Evolutionary conservation across 2,113 vertebrate species (phyloP), one percentile per base, ranked within the genome.

Genomic region (Podocnemis expansa): DNA sequence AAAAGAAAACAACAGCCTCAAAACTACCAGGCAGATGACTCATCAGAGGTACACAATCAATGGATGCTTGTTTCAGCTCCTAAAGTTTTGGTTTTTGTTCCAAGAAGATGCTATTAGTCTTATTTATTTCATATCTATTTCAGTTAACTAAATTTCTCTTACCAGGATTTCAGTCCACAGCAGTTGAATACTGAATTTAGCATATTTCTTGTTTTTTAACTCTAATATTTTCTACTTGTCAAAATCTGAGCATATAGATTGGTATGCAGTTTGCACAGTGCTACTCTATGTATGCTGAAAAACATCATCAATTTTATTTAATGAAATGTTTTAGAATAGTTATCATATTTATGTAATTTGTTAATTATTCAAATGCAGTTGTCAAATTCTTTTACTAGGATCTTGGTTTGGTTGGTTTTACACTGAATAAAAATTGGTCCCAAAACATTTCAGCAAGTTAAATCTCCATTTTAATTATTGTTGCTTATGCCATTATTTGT

Each of bases 51-150:
- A 1, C 1, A 43, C 25, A 49, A 4, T 5, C 16, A 4, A 0
- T 0, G 19, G 12, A 0, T 1, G 0, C 29, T 3, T 2, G 6
- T 41, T 34, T 19, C 82, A n/a, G 91, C 63, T 51, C 8, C 0
- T 2, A 1, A 0, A 4, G 3, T 1, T 13, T 34, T 5, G 7
- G 0, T 17, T 4, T 21, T n/a, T 63, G 31, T 34, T 10, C 75
- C 16, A 8, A 0, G 1, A 0, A 8, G 0, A 4, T 3, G 25
- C 1, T 0, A 34, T 47, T 67, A n/a, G 1, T 54, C 51, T 34
- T 0, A 1, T 10, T 38, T 11, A 0, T 1, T 41, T 76, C 5
- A 17, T n/a, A 2, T 0, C 0, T 0, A 1, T 2, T 2, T 7
- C 10, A 78, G 9, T 1, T 83, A 67, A 27, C 60, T 58, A 0